These are phyloP conservation scores for Helicolenus hilgendorfi DNA, from an alignment of 2,797 vertebrate species.

Conservation along the genomic window DNA sequence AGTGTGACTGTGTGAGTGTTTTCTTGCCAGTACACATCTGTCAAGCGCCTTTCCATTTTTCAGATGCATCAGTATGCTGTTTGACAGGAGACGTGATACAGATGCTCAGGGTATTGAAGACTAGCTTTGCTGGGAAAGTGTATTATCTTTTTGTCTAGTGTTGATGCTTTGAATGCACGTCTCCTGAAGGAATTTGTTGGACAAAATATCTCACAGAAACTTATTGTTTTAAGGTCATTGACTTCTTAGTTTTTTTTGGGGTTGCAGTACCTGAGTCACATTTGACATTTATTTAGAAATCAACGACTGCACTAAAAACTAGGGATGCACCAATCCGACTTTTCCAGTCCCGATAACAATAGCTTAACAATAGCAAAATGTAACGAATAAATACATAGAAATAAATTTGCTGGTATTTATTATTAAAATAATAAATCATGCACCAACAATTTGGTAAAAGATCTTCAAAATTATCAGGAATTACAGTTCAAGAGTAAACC, in stretches of 20 bases:
- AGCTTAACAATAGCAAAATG: too few species aligned
- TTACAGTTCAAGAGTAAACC: too few species aligned
- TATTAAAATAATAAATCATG: too few species aligned
- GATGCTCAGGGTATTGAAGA: slow-evolving; percentile 14
- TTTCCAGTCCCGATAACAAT: too few species aligned
- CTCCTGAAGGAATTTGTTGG: neutral
- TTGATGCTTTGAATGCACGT: neutral
- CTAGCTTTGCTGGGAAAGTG: slow-evolving; percentile 1
- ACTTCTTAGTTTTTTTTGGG: neutral
- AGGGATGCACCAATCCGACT: too few species aligned
- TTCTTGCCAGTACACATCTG: slow-evolving; percentile 57
- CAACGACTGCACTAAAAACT: neutral
- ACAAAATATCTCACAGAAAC: neutral
- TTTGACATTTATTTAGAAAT: neutral
- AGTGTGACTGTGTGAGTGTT: slow-evolving; percentile 20
- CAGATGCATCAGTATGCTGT: slow-evolving; percentile 17
- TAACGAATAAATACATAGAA: too few species aligned
- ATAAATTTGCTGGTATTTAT: too few species aligned
- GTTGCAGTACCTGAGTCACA: neutral
- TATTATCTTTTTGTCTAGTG: slow-evolving; percentile 12
- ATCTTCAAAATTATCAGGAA: too few species aligned
- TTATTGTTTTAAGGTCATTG: neutral
- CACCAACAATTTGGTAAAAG: too few species aligned
- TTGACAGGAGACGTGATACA: slow-evolving; percentile 50
- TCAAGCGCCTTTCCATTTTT: slow-evolving; percentile 50